Percentiles rank a stretch among this genome's conserved stretches.
phyloP scores from a whole-genome alignment of 2,888 invertebrate genomes.

The Drosophila algonquin region DNA sequence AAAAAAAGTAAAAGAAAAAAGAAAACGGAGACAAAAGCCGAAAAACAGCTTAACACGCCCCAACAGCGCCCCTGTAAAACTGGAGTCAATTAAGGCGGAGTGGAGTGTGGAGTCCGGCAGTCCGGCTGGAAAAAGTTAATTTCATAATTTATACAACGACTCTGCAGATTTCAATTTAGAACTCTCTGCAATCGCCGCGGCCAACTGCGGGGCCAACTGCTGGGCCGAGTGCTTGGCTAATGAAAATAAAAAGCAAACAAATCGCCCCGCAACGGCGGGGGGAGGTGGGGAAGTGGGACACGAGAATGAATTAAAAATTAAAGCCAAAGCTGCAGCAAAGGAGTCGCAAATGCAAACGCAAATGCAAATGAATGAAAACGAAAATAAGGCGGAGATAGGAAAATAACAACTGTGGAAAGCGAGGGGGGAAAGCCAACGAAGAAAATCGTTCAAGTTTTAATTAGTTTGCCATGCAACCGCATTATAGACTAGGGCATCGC shows the following conservation, averaged over 20 bases:
- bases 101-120: background rate
- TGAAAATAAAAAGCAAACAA: conserved; percentile 45
- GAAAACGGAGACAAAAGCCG: background rate
- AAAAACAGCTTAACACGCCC: conserved; percentile 29
- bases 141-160: conserved; percentile 46
- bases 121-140: conserved; percentile 45
- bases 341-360: conserved; percentile 40
- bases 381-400: conserved; percentile 13
- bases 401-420: background rate
- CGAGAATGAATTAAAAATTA: conserved; percentile 72
- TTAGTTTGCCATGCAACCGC: conserved; percentile 70
- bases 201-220: conserved; percentile 1
- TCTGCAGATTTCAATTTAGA: conserved; percentile 58
- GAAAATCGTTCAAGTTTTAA: conserved; percentile 75
- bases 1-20: conserved; percentile 2
- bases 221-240: conserved; percentile 43
- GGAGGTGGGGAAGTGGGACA: conserved; percentile 34
- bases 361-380: conserved; percentile 49
- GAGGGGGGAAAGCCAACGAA: conserved; percentile 30
- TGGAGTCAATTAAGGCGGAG: conserved; percentile 47
- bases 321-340: conserved; percentile 50
- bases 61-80: conserved; percentile 11
- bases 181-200: conserved; percentile 26
- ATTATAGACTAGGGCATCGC: conserved; percentile 4
- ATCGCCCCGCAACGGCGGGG: conserved; percentile 32